phyloP scores from a whole-genome alignment of 1,140 invertebrate genomes.

The Monochamus saltuarius region DNA sequence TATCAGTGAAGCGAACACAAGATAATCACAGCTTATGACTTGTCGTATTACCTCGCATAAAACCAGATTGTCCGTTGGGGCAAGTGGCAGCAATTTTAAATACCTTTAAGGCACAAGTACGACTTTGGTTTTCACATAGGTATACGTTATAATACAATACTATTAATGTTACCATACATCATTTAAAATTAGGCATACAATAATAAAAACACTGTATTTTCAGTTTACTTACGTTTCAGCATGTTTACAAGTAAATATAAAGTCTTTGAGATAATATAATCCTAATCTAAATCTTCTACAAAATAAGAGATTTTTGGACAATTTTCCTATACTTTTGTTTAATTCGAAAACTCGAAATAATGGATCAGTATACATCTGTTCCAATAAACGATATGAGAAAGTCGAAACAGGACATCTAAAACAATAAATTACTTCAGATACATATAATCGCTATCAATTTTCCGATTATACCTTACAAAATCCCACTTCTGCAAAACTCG shows the following conservation, averaged over 20 bases:
- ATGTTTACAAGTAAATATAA: constrained; percentile 67
- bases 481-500: constrained; percentile 76
- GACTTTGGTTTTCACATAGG: too few species aligned
- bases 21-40: too few species aligned
- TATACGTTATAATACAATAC: too few species aligned
- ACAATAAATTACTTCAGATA: constrained; percentile 24
- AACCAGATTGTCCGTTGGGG: too few species aligned
- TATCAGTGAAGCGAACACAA: too few species aligned
- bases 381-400: constrained; percentile 75
- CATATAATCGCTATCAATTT: not conserved
- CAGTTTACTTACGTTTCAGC: constrained; percentile 58
- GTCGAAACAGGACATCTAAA: constrained; percentile 76
- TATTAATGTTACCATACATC: too few species aligned
- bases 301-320: constrained; percentile 62
- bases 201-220: not conserved
- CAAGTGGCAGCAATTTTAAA: too few species aligned
- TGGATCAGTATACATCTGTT: constrained; percentile 77
- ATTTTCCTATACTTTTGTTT: constrained; percentile 67
- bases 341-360: constrained; percentile 75
- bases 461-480: constrained; percentile 59
- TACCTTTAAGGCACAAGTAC: too few species aligned
- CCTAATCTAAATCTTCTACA: constrained; percentile 64
- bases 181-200: too few species aligned
- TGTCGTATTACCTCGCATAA: too few species aligned
- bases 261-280: constrained; percentile 68